Conservation (phyloP, 2,888 invertebrate genomes). For the Neocrepidodera transversa region DNA sequence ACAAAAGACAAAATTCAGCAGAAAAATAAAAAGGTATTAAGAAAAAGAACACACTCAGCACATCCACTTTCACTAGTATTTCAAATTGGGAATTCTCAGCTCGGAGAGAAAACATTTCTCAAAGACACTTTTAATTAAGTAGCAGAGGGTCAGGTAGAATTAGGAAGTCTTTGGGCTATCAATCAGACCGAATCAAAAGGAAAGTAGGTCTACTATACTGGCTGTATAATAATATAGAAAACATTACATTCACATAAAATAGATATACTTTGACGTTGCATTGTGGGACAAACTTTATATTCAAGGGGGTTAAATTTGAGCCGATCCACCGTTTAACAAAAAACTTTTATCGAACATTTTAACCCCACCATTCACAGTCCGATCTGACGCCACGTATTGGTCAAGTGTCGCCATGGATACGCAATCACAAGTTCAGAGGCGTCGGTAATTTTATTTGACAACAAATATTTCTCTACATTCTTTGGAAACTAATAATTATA, state of each 20-base stretch:
- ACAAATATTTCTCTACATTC: background rate
- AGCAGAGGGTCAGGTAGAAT: constrained; percentile 46
- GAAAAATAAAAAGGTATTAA: no score
- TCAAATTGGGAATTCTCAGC: constrained; percentile 30
- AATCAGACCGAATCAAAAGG: constrained; percentile 39
- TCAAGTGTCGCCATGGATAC: constrained; percentile 45
- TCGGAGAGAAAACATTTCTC: constrained; percentile 41
- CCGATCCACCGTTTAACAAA: no score
- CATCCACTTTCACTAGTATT: background rate
- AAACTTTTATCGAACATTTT: constrained; percentile 43
- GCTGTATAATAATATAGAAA: no score
- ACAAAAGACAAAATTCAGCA: no score
- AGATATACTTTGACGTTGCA: no score
- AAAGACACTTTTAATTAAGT: constrained; percentile 53
- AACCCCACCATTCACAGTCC: constrained; percentile 31
- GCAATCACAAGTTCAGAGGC: constrained; percentile 23
- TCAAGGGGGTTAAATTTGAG: no score
- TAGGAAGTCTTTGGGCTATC: constrained; percentile 43
- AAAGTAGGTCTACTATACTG: constrained; percentile 32
- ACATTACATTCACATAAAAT: no score
- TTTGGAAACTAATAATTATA: background rate
- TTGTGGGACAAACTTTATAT: no score
- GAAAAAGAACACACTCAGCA: no score
- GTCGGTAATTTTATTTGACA: no score
- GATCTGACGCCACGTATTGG: constrained; percentile 34